Percentiles rank a stretch among this genome's conserved stretches.
Conservation (phyloP, 2,888 invertebrate genomes). For the Volucella inflata region DNA sequence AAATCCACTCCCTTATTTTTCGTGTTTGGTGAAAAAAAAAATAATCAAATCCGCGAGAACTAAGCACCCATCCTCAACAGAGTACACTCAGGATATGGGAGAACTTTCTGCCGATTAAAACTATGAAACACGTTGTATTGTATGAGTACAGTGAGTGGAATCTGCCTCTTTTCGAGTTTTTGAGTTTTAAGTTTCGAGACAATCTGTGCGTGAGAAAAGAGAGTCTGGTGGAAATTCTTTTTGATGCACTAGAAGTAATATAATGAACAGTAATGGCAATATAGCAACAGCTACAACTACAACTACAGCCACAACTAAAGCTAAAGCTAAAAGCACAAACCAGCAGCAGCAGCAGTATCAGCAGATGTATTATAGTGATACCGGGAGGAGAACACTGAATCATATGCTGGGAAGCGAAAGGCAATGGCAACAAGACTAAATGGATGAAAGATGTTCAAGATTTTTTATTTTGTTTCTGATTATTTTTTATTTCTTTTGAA, state of each 20-base stretch:
- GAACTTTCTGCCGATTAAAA: constrained; percentile 31
- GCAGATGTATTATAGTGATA: neutral
- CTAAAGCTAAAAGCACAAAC: constrained; percentile 4
- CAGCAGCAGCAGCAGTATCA: constrained; percentile 7
- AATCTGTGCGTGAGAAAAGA: constrained; percentile 31
- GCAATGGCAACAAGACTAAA: constrained; percentile 18
- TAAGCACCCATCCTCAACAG: constrained; percentile 59
- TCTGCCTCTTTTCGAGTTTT: constrained; percentile 40
- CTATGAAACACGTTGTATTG: constrained; percentile 64
- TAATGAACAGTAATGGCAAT: neutral
- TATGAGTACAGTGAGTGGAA: constrained; percentile 48
- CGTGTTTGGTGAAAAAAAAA: constrained; percentile 3
- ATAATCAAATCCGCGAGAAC: constrained; percentile 46
- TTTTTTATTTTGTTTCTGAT: neutral
- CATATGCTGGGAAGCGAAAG: constrained; percentile 26
- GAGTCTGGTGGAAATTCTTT: constrained; percentile 31
- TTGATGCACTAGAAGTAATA: constrained; percentile 50
- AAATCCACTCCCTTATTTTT: constrained; percentile 65
- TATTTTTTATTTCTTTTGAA: neutral
- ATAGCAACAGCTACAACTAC: neutral
- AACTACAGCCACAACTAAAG: neutral
- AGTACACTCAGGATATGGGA: constrained; percentile 62
- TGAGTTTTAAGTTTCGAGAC: neutral
- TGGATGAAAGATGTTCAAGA: constrained; percentile 33
- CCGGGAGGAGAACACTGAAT: constrained; percentile 9